phyloP scores from a whole-genome alignment of 2,113 vertebrate genomes.

The Neogobius melanostomus region DNA sequence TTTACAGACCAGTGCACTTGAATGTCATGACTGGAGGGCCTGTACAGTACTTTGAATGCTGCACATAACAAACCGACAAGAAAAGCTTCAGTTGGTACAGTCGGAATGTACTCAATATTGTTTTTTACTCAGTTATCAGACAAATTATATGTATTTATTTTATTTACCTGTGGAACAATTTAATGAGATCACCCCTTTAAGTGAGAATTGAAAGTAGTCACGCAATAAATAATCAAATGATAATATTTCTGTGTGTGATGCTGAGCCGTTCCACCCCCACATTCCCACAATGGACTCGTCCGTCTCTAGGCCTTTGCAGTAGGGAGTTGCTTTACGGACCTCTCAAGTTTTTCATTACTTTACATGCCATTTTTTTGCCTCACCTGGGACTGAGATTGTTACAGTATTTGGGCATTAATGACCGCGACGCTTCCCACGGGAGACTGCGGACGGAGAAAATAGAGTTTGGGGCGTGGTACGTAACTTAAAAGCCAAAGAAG shows the following conservation, averaged over 20 bases:
- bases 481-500: constrained; percentile 35
- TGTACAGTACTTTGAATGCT: constrained; percentile 36
- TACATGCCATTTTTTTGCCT: constrained; percentile 44
- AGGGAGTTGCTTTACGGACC: constrained; percentile 76
- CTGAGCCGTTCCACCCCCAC: constrained; percentile 37
- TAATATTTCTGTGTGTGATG: not conserved
- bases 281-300: constrained; percentile 70
- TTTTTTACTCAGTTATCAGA: not conserved
- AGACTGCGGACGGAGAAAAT: constrained; percentile 27
- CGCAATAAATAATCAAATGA: not conserved
- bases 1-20: constrained; percentile 36
- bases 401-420: not conserved
- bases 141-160: not conserved
- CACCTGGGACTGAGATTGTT: not conserved
- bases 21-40: constrained; percentile 21
- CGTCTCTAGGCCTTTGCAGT: constrained; percentile 73
- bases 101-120: constrained; percentile 34
- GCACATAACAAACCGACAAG: constrained; percentile 5
- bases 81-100: constrained; percentile 59
- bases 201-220: not conserved
- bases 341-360: constrained; percentile 70
- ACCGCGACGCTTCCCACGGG: not conserved
- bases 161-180: not conserved
- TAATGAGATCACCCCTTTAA: not conserved
- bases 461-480: constrained; percentile 49